Conservation (phyloP, 2,113 vertebrate genomes). For the Muntiacus muntjak region DNA sequence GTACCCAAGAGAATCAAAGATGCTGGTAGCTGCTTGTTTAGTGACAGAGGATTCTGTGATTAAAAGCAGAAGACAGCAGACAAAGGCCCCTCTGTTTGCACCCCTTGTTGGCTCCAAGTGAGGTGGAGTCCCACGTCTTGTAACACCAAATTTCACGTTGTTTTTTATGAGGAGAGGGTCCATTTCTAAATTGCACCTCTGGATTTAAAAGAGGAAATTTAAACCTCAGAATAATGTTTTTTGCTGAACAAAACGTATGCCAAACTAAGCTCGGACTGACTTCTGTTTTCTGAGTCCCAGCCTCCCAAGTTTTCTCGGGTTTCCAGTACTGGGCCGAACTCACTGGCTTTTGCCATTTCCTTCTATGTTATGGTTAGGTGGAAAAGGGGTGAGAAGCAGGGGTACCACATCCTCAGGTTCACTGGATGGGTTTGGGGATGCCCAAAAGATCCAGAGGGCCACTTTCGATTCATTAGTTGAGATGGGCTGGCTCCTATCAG, state of each 20-base stretch:
- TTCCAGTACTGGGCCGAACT: constrained; percentile 65
- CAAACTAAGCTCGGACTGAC: constrained; percentile 75
- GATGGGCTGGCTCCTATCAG: constrained; percentile 54
- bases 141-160: constrained; percentile 51
- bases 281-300: constrained; percentile 70
- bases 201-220: constrained; percentile 78
- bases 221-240: constrained; percentile 76
- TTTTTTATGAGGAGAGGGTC: constrained; percentile 72
- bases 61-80: constrained; percentile 5
- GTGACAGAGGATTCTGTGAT: not conserved
- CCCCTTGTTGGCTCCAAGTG: not conserved
- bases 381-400: constrained; percentile 55
- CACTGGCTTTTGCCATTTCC: constrained; percentile 59
- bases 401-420: constrained; percentile 42
- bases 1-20: not conserved
- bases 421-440: not conserved
- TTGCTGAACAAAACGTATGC: constrained; percentile 72
- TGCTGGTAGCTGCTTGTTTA: not conserved
- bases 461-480: constrained; percentile 26
- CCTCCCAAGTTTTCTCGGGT: constrained; percentile 75
- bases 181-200: constrained; percentile 68
- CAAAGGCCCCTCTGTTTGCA: constrained; percentile 53
- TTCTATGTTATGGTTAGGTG: constrained; percentile 56
- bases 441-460: not conserved
- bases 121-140: constrained; percentile 33